Conservation (phyloP, 1,140 invertebrate species). For the Radopholus similis region DNA sequence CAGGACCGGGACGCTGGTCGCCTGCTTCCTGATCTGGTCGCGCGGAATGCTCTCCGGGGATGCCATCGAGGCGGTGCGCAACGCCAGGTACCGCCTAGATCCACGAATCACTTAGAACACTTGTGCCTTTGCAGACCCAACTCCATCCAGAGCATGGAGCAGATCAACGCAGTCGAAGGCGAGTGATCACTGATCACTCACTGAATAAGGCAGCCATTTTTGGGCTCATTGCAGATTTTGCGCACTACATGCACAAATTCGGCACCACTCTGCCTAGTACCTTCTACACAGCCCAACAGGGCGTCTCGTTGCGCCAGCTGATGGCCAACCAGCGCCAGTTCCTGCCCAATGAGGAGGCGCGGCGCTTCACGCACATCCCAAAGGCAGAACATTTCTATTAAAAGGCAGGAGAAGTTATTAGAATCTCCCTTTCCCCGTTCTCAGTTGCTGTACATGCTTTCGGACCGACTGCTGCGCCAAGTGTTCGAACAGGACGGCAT, state of each 20-base stretch:
- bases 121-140: conserved; percentile 33
- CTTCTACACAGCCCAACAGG: conserved; percentile 3
- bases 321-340: conserved; percentile 37
- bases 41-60: conserved; percentile 26
- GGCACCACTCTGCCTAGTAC: conserved; percentile 29
- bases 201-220: background rate
- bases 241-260: conserved; percentile 16
- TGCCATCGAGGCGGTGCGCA: conserved; percentile 34
- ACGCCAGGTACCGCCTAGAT: conserved; percentile 10
- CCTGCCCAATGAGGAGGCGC: conserved; percentile 45
- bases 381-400: conserved; percentile 11
- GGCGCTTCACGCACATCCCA: conserved; percentile 35
- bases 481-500: conserved; percentile 38
- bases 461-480: conserved; percentile 29
- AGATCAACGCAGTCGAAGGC: conserved; percentile 36
- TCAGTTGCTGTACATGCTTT: conserved; percentile 30
- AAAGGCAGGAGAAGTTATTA: background rate
- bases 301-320: conserved; percentile 18
- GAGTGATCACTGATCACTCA: background rate
- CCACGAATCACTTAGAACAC: conserved; percentile 4
- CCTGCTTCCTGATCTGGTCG: conserved; percentile 43
- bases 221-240: conserved; percentile 22
- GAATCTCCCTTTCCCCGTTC: background rate
- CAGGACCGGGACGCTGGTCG: conserved; percentile 42
- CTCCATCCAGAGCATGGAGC: conserved; percentile 42